Evolutionary conservation across 1,140 invertebrate species (phyloP), one percentile per base, ranked within the genome.

Genomic region (Drosophila arizonae): DNA sequence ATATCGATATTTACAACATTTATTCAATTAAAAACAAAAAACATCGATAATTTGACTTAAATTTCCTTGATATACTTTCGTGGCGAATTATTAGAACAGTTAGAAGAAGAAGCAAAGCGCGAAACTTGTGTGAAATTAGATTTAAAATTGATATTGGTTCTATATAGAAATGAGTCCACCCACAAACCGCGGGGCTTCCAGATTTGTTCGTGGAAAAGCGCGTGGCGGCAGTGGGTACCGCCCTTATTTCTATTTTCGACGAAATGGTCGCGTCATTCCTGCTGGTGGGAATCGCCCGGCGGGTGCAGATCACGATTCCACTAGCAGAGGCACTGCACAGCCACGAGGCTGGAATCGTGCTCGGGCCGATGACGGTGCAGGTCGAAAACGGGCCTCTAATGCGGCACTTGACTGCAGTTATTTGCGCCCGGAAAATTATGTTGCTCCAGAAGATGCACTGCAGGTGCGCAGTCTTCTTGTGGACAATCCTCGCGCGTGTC

Each of bases 401-500:
- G 26, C 56, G 4, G 8, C 56, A 6, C 11, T 78, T 33, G 60
- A 79, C 55, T 78, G 72, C 43, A 75, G 72, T 64, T 91, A 70
- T 11, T 36, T 91, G 26, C 72, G 81, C 0, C 84, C 86, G 0
- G 86, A 90, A n/a, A 70, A 77, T 48, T 91, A 90, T 48, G 84
- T 55, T 1, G 84, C 84, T n/a, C 90, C 90, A 1, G 84, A 79
- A n/a, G 79, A 91, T 64, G 73, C 55, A 0, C 45, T 76, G 1
- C 73, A 77, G 24, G 76, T 82, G 21, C 70, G 73, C 39, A 86
- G 78, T 30, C 56, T 90, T 0, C 54, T 73, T 1, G 72, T 90
- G 2, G 72, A 90, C 46, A 85, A 77, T 61, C 87, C 85, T 0
- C 28, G 26, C 10, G 92, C 93, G 9, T 95, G 94, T 78, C 90